Conservation (phyloP, 2,113 vertebrate species). For the Oreotrochilus melanogaster region DNA sequence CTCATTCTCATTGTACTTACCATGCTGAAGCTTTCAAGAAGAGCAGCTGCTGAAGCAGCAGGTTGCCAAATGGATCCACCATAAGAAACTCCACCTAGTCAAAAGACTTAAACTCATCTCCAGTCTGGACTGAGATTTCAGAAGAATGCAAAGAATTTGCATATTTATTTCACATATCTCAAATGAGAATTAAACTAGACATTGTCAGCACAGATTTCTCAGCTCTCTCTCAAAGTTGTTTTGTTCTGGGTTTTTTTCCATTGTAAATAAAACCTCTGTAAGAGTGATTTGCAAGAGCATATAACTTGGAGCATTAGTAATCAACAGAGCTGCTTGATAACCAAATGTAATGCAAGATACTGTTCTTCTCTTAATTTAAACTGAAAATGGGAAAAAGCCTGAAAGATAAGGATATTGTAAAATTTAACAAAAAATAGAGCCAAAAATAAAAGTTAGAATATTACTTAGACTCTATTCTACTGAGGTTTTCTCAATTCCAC, state of each 20-base stretch:
- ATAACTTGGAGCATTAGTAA: not conserved
- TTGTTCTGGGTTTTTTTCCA: not conserved
- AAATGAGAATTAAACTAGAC: not conserved
- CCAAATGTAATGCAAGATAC: not conserved
- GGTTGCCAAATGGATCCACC: not conserved
- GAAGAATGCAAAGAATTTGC: not conserved
- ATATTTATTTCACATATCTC: not conserved
- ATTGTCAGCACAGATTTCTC: not conserved
- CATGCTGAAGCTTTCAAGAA: not conserved
- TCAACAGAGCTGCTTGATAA: not conserved
- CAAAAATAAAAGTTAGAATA: not conserved
- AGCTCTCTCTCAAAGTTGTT: not conserved
- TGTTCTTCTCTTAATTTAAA: not conserved
- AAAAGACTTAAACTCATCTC: not conserved
- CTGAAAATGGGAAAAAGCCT: not conserved
- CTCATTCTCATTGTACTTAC: not conserved
- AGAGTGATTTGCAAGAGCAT: not conserved
- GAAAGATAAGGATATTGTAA: not conserved
- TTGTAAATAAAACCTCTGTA: not conserved
- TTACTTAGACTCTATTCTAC: not conserved
- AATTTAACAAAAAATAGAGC: not conserved
- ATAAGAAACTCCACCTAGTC: not conserved
- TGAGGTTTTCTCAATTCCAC: not conserved
- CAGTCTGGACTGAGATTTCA: not conserved
- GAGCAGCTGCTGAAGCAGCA: not conserved